Base-by-base conservation (phyloP, 2,797 vertebrate genomes). In the Otolemur crassicaudatus region DNA sequence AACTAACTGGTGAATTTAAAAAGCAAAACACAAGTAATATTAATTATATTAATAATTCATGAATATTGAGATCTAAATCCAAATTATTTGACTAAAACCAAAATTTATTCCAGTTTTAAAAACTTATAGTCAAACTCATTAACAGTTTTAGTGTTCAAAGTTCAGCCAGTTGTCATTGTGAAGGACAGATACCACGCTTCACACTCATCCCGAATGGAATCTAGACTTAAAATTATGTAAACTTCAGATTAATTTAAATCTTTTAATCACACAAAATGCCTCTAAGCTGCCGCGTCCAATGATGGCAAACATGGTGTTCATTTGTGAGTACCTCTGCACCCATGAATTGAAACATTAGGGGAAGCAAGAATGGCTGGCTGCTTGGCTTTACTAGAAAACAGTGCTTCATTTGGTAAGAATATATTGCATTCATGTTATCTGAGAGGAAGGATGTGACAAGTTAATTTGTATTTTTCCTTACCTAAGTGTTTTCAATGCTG, bases 381-480 rank as follows among this genome's bases (percentile, higher is more conserved):
- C 56, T 94, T 89, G 88, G 61, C 49, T 69, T 87, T 83, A 29
- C n/a, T 53, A 53, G 46, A 86, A 95, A 94, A 94, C 90, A 73
- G 17, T 73, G 80, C 67, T 94, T 88, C 76, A 27, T 92, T 96
- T 84, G 69, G 76, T 88, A 90, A 84, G 81, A 73, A 69, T n/a
- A 34, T 63, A 80, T 37, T 95, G 63, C 58, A 9, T 93, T 91
- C 11, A 12, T 87, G 60, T 72, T 95, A 95, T 96, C 91, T 75
- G 73, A 73, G 83, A 65, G 46, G 73, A 93, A 92, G 87, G 46
- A 83, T 80, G 87, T 90, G 87, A 83, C 16, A 67, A 88, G 88
- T 96, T 96, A 96, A 94, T 91, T 97, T 43, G 3, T 65, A 23
- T 91, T 95, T 96, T 95, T 79, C 89, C 83, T 93, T 90, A 87